Conservation (phyloP, 2,888 invertebrate genomes). For the Sphinx pinastri region DNA sequence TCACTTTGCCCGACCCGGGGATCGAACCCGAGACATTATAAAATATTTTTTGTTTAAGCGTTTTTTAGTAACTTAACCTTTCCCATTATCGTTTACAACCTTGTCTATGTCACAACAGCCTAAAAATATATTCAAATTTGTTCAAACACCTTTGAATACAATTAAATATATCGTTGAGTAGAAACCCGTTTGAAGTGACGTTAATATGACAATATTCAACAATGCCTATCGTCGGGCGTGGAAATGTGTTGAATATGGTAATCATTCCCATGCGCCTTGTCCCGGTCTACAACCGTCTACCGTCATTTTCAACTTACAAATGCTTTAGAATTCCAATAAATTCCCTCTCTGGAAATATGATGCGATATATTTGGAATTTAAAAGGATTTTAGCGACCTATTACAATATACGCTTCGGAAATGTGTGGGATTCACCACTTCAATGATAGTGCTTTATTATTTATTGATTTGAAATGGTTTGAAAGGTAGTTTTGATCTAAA, state of each 20-base stretch:
- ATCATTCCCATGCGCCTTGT: conserved; percentile 71
- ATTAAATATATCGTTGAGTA: conserved; percentile 72
- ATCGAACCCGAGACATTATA: no score
- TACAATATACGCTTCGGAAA: not conserved
- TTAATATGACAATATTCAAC: conserved; percentile 81
- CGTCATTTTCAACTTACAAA: conserved; percentile 66
- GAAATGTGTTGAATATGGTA: conserved; percentile 79
- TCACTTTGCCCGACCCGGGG: no score
- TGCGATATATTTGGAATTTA: conserved; percentile 24
- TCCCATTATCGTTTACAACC: no score
- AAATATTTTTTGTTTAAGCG: no score
- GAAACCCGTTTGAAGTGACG: conserved; percentile 71
- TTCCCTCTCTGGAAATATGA: conserved; percentile 21
- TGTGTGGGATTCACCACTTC: not conserved
- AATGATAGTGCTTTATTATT: no score
- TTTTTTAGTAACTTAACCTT: no score
- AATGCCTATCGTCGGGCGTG: conserved; percentile 64
- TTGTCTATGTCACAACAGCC: not conserved
- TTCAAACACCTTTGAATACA: conserved; percentile 61
- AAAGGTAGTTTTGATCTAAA: no score
- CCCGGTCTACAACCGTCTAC: conserved; percentile 48
- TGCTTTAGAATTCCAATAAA: conserved; percentile 42
- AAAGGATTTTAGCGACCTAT: conserved; percentile 1
- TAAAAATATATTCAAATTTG: conserved; percentile 33
- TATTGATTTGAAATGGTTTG: no score